phyloP scores from a whole-genome alignment of 2,113 vertebrate genomes.

The Stictonetta naevosa region DNA sequence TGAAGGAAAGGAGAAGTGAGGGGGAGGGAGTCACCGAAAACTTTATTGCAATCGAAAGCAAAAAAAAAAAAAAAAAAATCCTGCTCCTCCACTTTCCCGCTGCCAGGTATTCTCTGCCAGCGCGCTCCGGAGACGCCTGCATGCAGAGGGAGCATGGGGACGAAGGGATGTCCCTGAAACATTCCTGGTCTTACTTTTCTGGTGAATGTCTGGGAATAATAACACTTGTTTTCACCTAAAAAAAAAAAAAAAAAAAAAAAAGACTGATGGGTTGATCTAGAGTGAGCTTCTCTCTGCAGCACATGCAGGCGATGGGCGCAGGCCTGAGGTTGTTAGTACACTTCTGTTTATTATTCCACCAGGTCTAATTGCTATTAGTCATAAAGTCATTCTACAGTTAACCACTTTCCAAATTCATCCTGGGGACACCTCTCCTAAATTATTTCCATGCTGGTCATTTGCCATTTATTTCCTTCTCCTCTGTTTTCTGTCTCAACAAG shows the following conservation, averaged over 20 bases:
- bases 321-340: neutral
- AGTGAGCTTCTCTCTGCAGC: neutral
- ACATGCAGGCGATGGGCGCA: neutral
- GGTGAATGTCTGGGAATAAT: neutral
- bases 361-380: conserved; percentile 52
- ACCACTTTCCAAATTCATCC: conserved; percentile 66
- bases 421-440: conserved; percentile 66
- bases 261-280: neutral
- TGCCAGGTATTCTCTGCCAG: neutral
- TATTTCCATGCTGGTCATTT: conserved; percentile 73
- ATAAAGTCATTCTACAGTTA: conserved; percentile 59
- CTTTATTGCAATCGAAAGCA: neutral
- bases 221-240: neutral
- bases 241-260: neutral
- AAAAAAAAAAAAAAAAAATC: conserved; percentile 33
- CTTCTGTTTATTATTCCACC: conserved; percentile 46
- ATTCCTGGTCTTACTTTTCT: neutral
- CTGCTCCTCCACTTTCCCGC: conserved; percentile 7
- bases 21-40: conserved; percentile 15
- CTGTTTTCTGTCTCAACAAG: conserved; percentile 75
- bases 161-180: rapidly evolving
- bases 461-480: conserved; percentile 70
- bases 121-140: neutral
- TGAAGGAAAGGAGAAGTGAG: neutral
- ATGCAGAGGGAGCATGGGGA: neutral